These are phyloP conservation scores for Hecatera dysodea DNA, from an alignment of 2,888 invertebrate species.

Conservation along the genomic window DNA sequence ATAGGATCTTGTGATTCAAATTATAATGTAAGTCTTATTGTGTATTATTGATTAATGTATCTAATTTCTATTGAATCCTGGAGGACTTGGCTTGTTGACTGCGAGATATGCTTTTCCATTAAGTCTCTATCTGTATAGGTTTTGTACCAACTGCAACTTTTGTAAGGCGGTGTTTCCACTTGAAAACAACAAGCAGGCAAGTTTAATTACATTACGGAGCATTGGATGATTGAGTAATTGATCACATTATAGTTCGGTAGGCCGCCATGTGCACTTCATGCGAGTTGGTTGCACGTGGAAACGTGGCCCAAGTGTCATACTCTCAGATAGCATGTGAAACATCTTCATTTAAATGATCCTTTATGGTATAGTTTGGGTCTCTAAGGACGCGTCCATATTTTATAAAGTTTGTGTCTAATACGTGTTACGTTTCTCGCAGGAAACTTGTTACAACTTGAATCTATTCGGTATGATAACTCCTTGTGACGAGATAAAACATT, in stretches of 20 bases:
- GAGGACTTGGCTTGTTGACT: slow-evolving; percentile 23
- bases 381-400: not conserved
- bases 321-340: not conserved
- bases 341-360: not conserved
- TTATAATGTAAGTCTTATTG: slow-evolving; percentile 56
- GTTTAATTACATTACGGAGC: no score
- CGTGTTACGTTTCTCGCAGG: slow-evolving; percentile 10
- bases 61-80: slow-evolving; percentile 39
- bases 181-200: no score
- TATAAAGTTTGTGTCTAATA: not conserved
- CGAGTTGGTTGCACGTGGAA: no score
- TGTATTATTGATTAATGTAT: slow-evolving; percentile 40
- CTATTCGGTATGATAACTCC: slow-evolving; percentile 52
- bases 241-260: no score
- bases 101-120: slow-evolving; percentile 12
- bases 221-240: no score
- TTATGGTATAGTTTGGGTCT: not conserved
- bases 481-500: slow-evolving; percentile 67
- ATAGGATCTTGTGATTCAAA: slow-evolving; percentile 50
- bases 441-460: slow-evolving; percentile 30
- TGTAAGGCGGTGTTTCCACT: not conserved
- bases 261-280: no score
- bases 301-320: not conserved
- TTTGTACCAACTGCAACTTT: slow-evolving; percentile 4
- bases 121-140: slow-evolving; percentile 8